phyloP scores from a whole-genome alignment of 2,888 invertebrate species.

The Malachius bipustulatus region DNA sequence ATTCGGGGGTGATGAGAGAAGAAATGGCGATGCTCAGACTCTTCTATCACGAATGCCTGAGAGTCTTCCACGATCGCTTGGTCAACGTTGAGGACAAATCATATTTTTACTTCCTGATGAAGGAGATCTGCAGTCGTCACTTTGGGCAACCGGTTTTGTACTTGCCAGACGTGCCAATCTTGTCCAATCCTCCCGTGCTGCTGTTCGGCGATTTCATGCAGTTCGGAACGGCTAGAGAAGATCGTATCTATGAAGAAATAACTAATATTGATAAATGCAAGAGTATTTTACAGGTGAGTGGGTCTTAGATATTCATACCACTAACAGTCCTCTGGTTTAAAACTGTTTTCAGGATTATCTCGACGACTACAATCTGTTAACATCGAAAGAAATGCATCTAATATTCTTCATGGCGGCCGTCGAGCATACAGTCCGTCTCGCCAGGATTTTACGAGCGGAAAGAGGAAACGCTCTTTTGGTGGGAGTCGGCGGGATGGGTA shows the following conservation, averaged over 20 bases:
- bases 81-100: conserved; percentile 70
- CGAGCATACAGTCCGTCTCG: conserved; percentile 77
- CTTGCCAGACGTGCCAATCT: conserved; percentile 47
- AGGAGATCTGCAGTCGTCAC: conserved; percentile 49
- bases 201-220: conserved; percentile 71
- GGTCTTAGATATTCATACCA: conserved; percentile 1
- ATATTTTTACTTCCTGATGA: conserved; percentile 65
- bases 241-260: conserved; percentile 73
- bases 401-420: conserved; percentile 83
- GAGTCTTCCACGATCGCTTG: conserved; percentile 85
- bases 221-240: conserved; percentile 57
- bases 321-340: background rate
- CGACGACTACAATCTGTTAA: conserved; percentile 68
- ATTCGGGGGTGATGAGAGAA: conserved; percentile 49
- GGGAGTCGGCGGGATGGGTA: conserved; percentile 82
- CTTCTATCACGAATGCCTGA: conserved; percentile 83
- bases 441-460: conserved; percentile 72
- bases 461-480: conserved; percentile 82
- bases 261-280: conserved; percentile 59
- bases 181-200: conserved; percentile 51
- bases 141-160: conserved; percentile 49
- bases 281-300: conserved; percentile 51
- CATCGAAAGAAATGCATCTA: conserved; percentile 68
- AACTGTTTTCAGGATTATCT: conserved; percentile 56
- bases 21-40: conserved; percentile 60